Evolutionary conservation across 2,113 vertebrate species (phyloP).

Genomic region (Leptobrachium leishanense): DNA sequence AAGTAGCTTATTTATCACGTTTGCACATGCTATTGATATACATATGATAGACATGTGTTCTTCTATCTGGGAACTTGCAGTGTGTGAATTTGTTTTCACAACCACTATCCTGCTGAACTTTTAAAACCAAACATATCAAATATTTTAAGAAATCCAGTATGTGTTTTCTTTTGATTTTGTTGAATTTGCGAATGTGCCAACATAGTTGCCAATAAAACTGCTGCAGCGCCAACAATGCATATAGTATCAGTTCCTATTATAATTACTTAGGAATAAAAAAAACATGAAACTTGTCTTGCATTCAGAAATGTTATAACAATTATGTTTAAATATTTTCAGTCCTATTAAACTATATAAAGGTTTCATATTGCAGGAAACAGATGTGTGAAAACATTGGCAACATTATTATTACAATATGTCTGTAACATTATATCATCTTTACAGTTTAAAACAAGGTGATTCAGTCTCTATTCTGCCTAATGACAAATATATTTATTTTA

Average conservation of each 20-base stretch:
- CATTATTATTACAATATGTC: background rate
- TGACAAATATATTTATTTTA: background rate
- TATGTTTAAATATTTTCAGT: slow-evolving; percentile 1
- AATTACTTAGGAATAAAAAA: background rate
- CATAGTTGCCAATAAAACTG: background rate
- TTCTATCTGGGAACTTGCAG: no score
- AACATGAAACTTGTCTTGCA: background rate
- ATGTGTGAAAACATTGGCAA: background rate
- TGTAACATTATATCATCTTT: background rate
- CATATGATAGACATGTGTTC: no score
- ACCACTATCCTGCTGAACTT: background rate
- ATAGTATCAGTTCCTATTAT: background rate
- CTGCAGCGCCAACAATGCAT: background rate
- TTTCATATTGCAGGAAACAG: background rate
- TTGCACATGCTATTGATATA: no score
- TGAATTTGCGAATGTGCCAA: background rate
- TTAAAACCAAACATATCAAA: background rate
- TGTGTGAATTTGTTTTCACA: background rate
- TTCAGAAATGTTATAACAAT: background rate
- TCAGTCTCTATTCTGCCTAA: background rate
- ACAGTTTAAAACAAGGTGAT: background rate
- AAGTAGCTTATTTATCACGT: no score
- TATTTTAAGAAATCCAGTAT: background rate
- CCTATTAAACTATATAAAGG: background rate
- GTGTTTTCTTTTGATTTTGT: background rate